phyloP scores from a whole-genome alignment of 2,113 vertebrate genomes.

The Scomber japonicus region DNA sequence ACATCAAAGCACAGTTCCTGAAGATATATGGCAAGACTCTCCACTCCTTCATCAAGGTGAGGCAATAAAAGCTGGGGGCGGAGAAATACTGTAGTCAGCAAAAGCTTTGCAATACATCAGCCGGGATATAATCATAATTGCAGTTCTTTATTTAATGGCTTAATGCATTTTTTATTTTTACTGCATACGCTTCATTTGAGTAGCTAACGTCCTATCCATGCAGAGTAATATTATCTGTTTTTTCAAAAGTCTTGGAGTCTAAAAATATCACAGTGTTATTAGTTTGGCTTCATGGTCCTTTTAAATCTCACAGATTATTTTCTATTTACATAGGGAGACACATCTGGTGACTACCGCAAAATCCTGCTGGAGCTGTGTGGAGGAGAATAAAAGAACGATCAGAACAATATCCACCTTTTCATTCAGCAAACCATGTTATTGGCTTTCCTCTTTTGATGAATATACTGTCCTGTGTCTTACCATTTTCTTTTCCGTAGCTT shows the following conservation, averaged over 20 bases:
- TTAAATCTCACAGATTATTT: conserved; percentile 35
- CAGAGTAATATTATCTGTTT: background rate
- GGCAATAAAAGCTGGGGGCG: background rate
- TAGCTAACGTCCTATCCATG: background rate
- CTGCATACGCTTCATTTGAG: background rate
- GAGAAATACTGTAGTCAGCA: background rate
- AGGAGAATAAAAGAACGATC: conserved; percentile 84
- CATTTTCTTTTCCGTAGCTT: conserved; percentile 1
- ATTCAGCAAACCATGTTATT: background rate
- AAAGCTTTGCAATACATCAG: conserved; percentile 40
- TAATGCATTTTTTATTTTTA: background rate
- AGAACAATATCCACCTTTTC: background rate
- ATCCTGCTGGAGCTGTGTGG: conserved; percentile 93
- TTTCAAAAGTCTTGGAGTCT: background rate
- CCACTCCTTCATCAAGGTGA: conserved; percentile 97
- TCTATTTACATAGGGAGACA: conserved; percentile 88
- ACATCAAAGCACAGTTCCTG: conserved; percentile 92
- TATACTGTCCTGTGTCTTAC: background rate
- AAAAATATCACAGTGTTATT: background rate
- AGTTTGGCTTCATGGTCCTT: conserved; percentile 1
- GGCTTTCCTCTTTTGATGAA: background rate
- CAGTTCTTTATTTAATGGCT: background rate
- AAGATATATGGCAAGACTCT: conserved; percentile 93
- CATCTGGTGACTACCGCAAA: conserved; percentile 95
- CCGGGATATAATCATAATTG: conserved; percentile 1